Conservation (phyloP, 2,113 vertebrate species). For the Phyllostomus hastatus region DNA sequence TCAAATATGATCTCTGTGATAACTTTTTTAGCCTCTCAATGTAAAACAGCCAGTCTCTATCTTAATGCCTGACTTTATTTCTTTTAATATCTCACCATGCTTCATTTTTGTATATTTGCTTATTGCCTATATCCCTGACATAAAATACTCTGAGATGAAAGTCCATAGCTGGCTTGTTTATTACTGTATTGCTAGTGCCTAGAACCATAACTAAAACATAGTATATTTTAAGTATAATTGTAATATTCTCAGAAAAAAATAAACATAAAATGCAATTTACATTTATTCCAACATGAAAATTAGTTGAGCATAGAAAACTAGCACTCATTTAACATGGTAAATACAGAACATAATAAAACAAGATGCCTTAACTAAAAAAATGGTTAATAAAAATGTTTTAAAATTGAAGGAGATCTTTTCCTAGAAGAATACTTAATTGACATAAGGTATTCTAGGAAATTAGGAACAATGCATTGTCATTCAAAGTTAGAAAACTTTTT, state of each 20-base stretch:
- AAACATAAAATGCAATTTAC: slow-evolving; percentile 26
- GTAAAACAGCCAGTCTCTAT: not conserved
- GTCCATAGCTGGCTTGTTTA: not conserved
- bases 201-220: not conserved
- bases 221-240: not conserved
- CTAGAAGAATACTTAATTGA: not conserved
- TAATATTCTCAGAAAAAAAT: not conserved
- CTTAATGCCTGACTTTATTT: not conserved
- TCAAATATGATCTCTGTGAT: not conserved
- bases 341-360: slow-evolving; percentile 11
- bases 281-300: slow-evolving; percentile 41
- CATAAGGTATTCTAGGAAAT: not conserved
- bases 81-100: not conserved
- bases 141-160: slow-evolving; percentile 6
- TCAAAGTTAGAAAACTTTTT: not conserved
- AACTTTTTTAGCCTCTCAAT: not conserved
- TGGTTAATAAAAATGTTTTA: not conserved
- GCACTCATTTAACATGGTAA: not conserved
- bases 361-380: not conserved
- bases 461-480: not conserved
- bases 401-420: not conserved
- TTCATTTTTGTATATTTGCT: not conserved
- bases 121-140: not conserved
- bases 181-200: not conserved
- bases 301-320: slow-evolving; percentile 48